phyloP scores from a whole-genome alignment of 37 sponge, comb jelly and placozoan species.

The Cliona cf. orientalis region DNA sequence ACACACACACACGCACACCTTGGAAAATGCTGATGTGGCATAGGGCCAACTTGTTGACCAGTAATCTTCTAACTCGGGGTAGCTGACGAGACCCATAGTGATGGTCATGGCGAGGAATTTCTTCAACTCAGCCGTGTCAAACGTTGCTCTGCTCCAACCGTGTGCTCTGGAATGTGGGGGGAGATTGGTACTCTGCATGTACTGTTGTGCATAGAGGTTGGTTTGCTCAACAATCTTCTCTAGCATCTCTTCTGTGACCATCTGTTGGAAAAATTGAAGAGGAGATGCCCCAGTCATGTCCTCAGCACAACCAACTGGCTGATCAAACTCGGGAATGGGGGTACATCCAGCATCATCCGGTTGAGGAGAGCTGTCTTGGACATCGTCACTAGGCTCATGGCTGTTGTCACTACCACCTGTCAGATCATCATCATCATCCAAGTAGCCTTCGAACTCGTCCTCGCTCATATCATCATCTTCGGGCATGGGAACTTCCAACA shows the following conservation, averaged over 20 bases:
- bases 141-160: neutral
- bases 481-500: too few species aligned
- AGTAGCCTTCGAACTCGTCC: neutral
- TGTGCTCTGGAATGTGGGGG: neutral
- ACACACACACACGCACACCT: slow-evolving; percentile 45
- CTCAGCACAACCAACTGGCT: too few species aligned
- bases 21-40: neutral
- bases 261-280: too few species aligned
- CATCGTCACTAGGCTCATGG: too few species aligned
- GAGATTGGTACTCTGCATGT: neutral
- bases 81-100: neutral
- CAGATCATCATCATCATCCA: too few species aligned
- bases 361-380: too few species aligned
- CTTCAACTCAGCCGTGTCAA: neutral
- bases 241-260: too few species aligned
- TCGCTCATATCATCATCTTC: neutral
- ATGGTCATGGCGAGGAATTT: neutral
- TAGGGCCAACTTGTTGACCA: neutral
- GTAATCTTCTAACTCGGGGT: neutral
- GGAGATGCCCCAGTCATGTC: too few species aligned
- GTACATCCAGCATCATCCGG: too few species aligned
- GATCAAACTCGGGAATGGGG: too few species aligned
- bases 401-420: too few species aligned
- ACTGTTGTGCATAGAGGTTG: neutral
- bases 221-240: neutral